phyloP scores from a whole-genome alignment of 1,140 invertebrate genomes.

The Plectrocnemia conspersa region DNA sequence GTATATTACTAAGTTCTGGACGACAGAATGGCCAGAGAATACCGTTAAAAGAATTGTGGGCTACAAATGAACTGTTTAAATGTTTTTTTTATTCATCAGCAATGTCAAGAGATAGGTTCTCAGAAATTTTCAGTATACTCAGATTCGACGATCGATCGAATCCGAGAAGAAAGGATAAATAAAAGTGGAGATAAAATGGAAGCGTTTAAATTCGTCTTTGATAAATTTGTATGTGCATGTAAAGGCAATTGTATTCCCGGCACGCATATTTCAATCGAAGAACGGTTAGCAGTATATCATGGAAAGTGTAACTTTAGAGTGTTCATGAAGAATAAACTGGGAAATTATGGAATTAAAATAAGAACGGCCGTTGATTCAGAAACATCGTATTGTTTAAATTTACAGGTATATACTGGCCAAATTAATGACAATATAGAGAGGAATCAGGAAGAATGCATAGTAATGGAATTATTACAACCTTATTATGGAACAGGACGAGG shows the following conservation, averaged over 20 bases:
- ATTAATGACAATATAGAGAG: conserved; percentile 25
- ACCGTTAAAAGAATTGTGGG: background rate
- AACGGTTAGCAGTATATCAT: too few relatives aligned
- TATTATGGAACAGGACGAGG: background rate
- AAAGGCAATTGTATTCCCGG: too few relatives aligned
- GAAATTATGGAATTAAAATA: conserved; percentile 46
- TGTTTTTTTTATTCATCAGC: background rate
- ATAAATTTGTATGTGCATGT: conserved; percentile 5
- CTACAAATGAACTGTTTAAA: background rate
- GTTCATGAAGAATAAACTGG: conserved; percentile 43
- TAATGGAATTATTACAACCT: background rate
- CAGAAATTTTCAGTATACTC: background rate
- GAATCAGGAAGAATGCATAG: background rate
- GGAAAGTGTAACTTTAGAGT: conserved; percentile 40
- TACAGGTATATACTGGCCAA: conserved; percentile 36
- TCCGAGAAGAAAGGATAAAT: background rate
- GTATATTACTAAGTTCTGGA: background rate
- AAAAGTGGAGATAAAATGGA: background rate
- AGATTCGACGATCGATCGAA: conserved; percentile 3
- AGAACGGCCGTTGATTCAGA: conserved; percentile 34
- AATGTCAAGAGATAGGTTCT: background rate
- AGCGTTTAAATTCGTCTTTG: background rate
- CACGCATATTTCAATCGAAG: too few relatives aligned
- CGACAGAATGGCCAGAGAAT: background rate
- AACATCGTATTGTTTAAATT: conserved; percentile 37